These are phyloP conservation scores for Ormyrus pomaceus DNA, from an alignment of 2,888 invertebrate genomes.

Conservation along the genomic window DNA sequence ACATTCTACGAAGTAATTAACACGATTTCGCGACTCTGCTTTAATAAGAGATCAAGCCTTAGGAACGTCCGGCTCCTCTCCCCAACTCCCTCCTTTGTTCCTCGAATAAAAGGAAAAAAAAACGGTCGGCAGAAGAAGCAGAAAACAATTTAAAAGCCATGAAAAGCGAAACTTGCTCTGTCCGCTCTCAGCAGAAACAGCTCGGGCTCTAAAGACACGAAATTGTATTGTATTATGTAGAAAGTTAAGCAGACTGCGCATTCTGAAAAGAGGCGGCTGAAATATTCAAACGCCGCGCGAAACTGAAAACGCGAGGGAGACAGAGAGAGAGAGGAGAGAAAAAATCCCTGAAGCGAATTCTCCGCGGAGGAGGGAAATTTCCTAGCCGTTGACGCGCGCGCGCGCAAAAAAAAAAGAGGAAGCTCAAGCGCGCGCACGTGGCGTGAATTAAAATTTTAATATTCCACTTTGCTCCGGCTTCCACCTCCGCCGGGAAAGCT, in stretches of 20 bases:
- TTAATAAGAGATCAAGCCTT: too few species aligned
- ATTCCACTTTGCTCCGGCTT: neutral
- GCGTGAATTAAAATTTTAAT: constrained; percentile 42
- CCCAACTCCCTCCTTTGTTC: too few species aligned
- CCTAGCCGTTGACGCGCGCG: neutral
- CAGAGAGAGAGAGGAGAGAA: neutral
- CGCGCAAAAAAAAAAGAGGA: neutral
- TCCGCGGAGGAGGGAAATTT: neutral
- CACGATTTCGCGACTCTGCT: too few species aligned
- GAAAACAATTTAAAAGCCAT: constrained; percentile 27
- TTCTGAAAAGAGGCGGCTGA: neutral
- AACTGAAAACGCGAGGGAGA: neutral
- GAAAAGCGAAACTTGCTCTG: constrained; percentile 5
- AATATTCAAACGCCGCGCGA: constrained; percentile 32
- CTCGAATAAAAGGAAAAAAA: too few species aligned
- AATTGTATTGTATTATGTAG: constrained; percentile 48
- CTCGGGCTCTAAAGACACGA: constrained; percentile 14
- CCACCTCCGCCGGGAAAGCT: too few species aligned
- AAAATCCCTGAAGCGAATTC: constrained; percentile 22
- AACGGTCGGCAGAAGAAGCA: neutral
- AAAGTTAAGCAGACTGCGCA: constrained; percentile 20
- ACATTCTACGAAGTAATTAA: too few species aligned
- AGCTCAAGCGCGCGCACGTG: neutral
- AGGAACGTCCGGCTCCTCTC: too few species aligned
- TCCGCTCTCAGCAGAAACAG: neutral